These are phyloP conservation scores for Macheiramphus alcinus DNA, from an alignment of 2,113 vertebrate species.

Conservation along the genomic window DNA sequence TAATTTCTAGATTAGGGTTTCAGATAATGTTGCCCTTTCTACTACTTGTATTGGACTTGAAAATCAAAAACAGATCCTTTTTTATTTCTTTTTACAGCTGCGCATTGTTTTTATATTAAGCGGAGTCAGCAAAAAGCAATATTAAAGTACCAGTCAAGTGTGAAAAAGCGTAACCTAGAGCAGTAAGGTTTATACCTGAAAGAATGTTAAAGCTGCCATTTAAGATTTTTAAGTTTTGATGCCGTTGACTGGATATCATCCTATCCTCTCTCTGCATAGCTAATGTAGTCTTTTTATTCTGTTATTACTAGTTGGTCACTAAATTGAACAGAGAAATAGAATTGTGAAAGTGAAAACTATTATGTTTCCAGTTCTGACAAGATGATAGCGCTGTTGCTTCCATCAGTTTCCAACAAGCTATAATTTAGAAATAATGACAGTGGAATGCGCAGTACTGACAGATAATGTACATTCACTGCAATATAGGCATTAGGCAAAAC, in stretches of 20 bases:
- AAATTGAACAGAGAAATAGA: conserved; percentile 80
- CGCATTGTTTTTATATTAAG: conserved; percentile 45
- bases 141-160: conserved; percentile 57
- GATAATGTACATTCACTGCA: conserved; percentile 76
- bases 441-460: conserved; percentile 62
- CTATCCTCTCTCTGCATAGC: conserved; percentile 54
- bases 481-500: conserved; percentile 77
- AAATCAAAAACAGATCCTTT: not conserved
- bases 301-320: conserved; percentile 79
- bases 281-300: conserved; percentile 76
- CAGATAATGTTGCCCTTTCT: conserved; percentile 13
- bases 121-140: conserved; percentile 57
- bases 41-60: conserved; percentile 20
- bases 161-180: conserved; percentile 53
- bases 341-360: conserved; percentile 81
- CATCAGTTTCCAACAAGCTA: conserved; percentile 74
- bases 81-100: conserved; percentile 49
- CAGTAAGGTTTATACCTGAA: conserved; percentile 52
- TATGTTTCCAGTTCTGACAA: conserved; percentile 79
- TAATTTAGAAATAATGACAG: conserved; percentile 83
- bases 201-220: conserved; percentile 52
- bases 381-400: conserved; percentile 81
- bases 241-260: conserved; percentile 51
- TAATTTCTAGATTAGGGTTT: conserved; percentile 18
- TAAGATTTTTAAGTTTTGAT: conserved; percentile 56